Evolutionary conservation across 2,113 vertebrate species (phyloP), one percentile per base, ranked within the genome.

Genomic region (Cottus gobio): DNA sequence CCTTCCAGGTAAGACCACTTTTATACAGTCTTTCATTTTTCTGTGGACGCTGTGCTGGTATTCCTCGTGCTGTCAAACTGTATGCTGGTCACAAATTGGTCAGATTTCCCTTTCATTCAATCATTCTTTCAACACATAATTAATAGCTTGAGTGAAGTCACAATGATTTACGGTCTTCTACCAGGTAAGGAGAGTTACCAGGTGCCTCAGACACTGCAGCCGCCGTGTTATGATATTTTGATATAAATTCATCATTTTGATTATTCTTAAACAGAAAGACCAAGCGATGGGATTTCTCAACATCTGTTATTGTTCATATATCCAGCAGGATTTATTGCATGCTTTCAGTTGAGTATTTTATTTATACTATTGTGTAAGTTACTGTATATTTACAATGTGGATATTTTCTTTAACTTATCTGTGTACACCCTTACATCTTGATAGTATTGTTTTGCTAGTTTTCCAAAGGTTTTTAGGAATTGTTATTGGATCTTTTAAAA

Each of bases 1-100:
- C 95, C 95, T 96, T 90, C 95, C 95, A 97, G 97, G 97, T 97
- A 96, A 96, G 96, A 71, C 30, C 37, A 12, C 66, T 84, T 62
- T 42, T 64, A 30, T 71, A 62, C 63, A 22, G 6, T n/a, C 15
- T 77, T 30, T 66, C 0, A 37, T 75, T 42, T 65, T 57, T 50
- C 37, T 20, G 24, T 3, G 24, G 60, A 6, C 15, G 8, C n/a
- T 37, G 61, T 58, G 64, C 39, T 57, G 66, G 42, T 54, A 58
- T 79, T 60, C 20, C 13, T 70, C 15, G 13, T 67, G 73, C 67
- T 71, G 71, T 68, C 60, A 68, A 42, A 36, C 42, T 73, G 48
- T 1, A 6, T 5, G 22, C 48, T 58, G 81, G 75, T 65, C 75
- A 75, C 85, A n/a, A n/a, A n/a, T n/a, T n/a, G n/a, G n/a, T n/a